Base-by-base conservation (phyloP, 2,797 vertebrate species). In the Notolabrus celidotus region DNA sequence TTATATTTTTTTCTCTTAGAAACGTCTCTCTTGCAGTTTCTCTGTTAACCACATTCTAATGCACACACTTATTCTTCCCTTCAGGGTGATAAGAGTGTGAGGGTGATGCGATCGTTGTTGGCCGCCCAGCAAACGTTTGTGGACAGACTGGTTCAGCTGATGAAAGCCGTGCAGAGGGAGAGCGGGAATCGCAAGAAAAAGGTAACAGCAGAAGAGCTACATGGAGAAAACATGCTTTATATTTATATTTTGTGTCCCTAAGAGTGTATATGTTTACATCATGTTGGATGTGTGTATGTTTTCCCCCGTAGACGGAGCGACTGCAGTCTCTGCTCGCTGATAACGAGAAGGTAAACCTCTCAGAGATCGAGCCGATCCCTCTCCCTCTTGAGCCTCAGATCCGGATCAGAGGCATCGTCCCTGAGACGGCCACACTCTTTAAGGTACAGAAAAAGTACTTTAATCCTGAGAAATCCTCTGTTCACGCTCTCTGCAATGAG, bases 101-200 rank as follows among this genome's bases (percentile, higher is more conserved):
- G 97, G 86, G 96, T 99, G 87, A 99, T 99, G 97, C 95, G 98
- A 3, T 99, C 97, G 0, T 93, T 98, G 65, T 71, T 99, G 83
- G 98, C 98, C 0, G 93, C 97, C 20, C 98, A 99, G 89, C 97
- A 99, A 90, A 99, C 97, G 0, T 99, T 99, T 82, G 97, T 99
- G 2, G 96, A 99, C 89, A 86, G 96, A 9, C 92, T 99, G 74
- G 98, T 99, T 81, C 96, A 98, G 77, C 94, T 99, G 59, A 99
- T 99, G 98, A 99, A 99, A 71, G 98, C 98, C 0, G 98, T 99
- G 66, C 98, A 99, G 77, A 93, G 97, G 70, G 97, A 99, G 90
- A 99, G 97, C 5, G 98, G 98, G 5, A 99, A 99, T 80, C 96
- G 98, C 57, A 99, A 98, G 86, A 99, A 98, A 84, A 99, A 99